Percentiles rank a stretch among this genome's conserved stretches.
phyloP scores from a whole-genome alignment of 2,113 vertebrate species.

The Podarcis raffonei region DNA sequence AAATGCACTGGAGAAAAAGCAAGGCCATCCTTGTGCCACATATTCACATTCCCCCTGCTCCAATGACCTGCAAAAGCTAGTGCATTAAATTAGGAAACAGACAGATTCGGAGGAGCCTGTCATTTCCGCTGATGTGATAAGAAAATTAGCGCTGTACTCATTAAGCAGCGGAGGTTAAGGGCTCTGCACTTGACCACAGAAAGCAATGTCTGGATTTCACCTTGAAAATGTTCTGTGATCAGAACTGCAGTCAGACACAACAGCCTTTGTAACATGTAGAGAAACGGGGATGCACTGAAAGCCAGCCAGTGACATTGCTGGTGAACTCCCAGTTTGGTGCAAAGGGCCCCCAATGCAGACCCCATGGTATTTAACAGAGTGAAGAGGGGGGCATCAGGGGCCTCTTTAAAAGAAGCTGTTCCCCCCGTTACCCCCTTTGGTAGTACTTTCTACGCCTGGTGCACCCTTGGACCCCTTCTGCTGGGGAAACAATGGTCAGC shows the following conservation, averaged over 20 bases:
- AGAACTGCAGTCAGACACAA: slow-evolving; percentile 14
- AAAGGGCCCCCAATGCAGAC: neutral
- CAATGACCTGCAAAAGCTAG: neutral
- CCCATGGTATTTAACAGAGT: neutral
- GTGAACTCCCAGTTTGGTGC: neutral
- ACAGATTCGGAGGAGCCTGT: neutral
- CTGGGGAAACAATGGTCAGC: neutral
- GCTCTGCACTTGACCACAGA: slow-evolving; percentile 9
- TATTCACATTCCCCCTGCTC: too few species aligned
- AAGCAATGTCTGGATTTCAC: slow-evolving; percentile 36
- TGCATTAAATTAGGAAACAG: neutral
- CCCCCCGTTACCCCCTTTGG: neutral
- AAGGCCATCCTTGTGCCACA: neutral
- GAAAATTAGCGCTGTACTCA: neutral
- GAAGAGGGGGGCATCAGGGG: too few species aligned
- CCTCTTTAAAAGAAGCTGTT: neutral
- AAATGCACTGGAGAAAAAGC: neutral
- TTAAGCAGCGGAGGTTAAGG: slow-evolving; percentile 13
- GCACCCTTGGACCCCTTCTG: neutral
- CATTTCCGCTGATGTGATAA: neutral
- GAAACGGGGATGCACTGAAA: neutral
- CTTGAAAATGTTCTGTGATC: slow-evolving; percentile 31
- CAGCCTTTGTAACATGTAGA: slow-evolving; percentile 13
- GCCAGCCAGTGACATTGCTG: slow-evolving; percentile 1
- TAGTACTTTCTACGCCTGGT: neutral